These are phyloP conservation scores for Sarcophaga subvicina DNA, from an alignment of 2,888 invertebrate species.

Conservation along the genomic window DNA sequence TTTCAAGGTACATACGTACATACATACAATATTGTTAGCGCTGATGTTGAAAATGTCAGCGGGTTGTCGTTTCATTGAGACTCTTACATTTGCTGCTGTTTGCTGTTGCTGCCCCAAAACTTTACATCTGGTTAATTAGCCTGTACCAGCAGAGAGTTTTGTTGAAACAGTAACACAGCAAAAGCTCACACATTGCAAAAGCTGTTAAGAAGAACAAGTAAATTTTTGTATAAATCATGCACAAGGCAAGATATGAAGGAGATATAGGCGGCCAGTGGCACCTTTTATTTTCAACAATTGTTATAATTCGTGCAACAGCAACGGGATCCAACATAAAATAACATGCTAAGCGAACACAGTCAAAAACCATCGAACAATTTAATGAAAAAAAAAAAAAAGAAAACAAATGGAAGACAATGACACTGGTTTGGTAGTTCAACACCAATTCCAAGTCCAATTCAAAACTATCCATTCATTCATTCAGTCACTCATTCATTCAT, in stretches of 20 bases:
- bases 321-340: background rate
- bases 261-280: slow-evolving; percentile 10
- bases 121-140: slow-evolving; percentile 64
- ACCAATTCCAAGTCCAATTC: background rate
- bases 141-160: slow-evolving; percentile 46
- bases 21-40: slow-evolving; percentile 43
- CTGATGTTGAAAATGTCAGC: slow-evolving; percentile 59
- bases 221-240: background rate
- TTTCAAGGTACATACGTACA: background rate
- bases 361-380: slow-evolving; percentile 31
- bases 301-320: background rate
- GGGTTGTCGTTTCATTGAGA: slow-evolving; percentile 33
- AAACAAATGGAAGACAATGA: background rate
- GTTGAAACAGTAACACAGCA: too few relatives aligned
- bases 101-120: slow-evolving; percentile 7
- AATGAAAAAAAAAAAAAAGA: slow-evolving; percentile 39
- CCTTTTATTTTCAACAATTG: background rate
- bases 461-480: background rate
- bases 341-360: background rate
- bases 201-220: slow-evolving; percentile 34
- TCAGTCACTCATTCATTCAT: background rate
- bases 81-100: too few relatives aligned
- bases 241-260: slow-evolving; percentile 25
- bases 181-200: background rate
- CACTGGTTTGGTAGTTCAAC: background rate